phyloP scores from a whole-genome alignment of 2,797 vertebrate genomes.

The Myiotriccus ornatus region DNA sequence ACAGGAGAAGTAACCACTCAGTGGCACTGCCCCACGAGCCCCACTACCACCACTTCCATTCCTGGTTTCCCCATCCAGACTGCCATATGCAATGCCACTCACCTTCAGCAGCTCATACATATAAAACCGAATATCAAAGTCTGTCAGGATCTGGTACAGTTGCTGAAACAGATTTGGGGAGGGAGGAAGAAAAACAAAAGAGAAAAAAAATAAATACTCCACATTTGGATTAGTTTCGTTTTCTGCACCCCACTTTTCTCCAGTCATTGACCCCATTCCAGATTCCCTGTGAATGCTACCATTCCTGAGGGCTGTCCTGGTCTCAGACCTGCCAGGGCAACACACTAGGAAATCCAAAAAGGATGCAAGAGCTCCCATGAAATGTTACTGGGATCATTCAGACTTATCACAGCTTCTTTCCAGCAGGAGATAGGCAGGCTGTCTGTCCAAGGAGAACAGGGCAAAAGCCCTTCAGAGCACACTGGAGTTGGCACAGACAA shows the following conservation, averaged over 20 bases:
- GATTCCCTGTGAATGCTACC: neutral
- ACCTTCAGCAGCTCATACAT: slow-evolving; percentile 99
- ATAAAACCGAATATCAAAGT: slow-evolving; percentile 98
- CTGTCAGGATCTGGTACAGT: slow-evolving; percentile 98
- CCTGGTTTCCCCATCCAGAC: neutral
- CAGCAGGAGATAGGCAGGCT: neutral
- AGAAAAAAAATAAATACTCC: slow-evolving; percentile 28
- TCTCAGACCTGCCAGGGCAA: neutral
- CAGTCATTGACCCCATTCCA: neutral
- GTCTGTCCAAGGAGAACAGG: neutral
- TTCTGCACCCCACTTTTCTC: neutral
- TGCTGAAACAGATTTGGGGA: slow-evolving; percentile 81
- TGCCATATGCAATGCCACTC: slow-evolving; percentile 57
- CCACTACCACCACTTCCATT: neutral
- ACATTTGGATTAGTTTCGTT: neutral
- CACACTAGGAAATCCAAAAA: neutral
- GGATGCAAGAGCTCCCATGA: neutral
- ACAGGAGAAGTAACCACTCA: neutral
- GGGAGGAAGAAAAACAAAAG: neutral
- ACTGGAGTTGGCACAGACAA: neutral
- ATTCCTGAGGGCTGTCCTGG: neutral
- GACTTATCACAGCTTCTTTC: neutral
- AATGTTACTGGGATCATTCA: neutral
- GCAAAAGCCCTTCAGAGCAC: neutral
- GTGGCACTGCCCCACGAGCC: neutral